Base-by-base conservation (phyloP, 2,888 invertebrate species). In the Cephonodes hylas region DNA sequence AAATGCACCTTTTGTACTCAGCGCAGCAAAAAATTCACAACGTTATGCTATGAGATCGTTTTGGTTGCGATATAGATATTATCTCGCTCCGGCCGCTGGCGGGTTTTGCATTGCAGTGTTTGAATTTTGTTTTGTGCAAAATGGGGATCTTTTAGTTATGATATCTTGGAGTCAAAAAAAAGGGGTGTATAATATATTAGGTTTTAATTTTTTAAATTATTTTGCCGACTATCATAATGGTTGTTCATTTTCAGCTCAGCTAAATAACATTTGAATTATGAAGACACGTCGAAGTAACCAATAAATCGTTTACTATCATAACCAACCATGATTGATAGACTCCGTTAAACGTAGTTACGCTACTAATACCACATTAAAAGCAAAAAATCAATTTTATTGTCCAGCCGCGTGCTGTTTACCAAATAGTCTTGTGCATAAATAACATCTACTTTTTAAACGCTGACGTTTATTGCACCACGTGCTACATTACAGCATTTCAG, bases 291-390 rank as follows among this genome's bases (percentile, higher is more conserved):
- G 13, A 38, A 38, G 10, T 38, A 3, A 4, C 18, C 27, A 31
- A 53, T 53, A 67, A 67, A 66, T 64, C 66, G 63, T 69, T 73
- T 70, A 69, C 69, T 70, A 70, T 65, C 66, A 34, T 64, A 58
- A 60, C 60, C 10, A 31, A 53, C 18, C 18, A 53, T 27, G 31
- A 53, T 31, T 53, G 53, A 53, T 53, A 20, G 31, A 31, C 15
- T 27, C 18, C 15, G 48, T 48, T 48, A 48, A 48, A 27, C 27
- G 23, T 22, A 48, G 7, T 7, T 18, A 53, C 53, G 31, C 53
- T 53, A 60, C 18, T 62, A 31, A 53, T 27, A 18, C 53, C 18
- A 18, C 31, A 18, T 18, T 27, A 31, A 31, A 31, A 66, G 61
- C 61, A 53, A 42, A 63, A 64, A 63, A 48, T 58, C 20, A 64